These are phyloP conservation scores for Catharus minimus DNA, from an alignment of 2,113 vertebrate species.

Conservation along the genomic window DNA sequence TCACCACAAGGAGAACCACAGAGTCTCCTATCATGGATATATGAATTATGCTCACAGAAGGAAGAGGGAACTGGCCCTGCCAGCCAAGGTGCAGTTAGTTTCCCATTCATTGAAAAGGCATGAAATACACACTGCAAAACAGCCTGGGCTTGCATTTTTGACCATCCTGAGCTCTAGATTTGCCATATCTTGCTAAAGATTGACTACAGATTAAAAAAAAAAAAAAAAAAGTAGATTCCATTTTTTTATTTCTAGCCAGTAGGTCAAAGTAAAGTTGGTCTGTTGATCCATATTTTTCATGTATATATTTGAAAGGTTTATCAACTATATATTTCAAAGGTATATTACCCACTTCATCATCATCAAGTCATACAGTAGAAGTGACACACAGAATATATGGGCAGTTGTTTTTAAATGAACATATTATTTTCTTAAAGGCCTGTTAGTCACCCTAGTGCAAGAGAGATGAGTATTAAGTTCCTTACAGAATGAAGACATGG, in stretches of 20 bases:
- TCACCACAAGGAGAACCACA: neutral
- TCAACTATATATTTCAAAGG: neutral
- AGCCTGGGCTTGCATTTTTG: neutral
- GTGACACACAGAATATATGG: neutral
- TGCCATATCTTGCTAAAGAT: neutral
- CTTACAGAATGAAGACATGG: neutral
- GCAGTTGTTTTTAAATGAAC: neutral
- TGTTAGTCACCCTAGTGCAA: neutral
- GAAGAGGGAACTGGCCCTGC: neutral
- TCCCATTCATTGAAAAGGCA: neutral
- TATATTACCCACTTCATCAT: neutral
- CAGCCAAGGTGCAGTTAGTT: neutral
- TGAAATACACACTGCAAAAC: neutral
- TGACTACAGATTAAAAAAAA: neutral
- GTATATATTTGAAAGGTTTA: neutral
- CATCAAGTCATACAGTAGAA: neutral
- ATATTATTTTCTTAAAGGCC: neutral
- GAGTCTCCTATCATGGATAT: neutral
- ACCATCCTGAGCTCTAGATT: neutral
- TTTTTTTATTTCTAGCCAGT: neutral
- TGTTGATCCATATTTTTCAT: neutral
- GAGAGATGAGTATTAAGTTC: neutral
- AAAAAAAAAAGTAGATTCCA: too few species aligned
- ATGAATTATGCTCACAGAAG: neutral
- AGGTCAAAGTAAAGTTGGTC: neutral